These are phyloP conservation scores for Lathronympha strigana DNA, from an alignment of 2,888 invertebrate genomes.

Conservation along the genomic window DNA sequence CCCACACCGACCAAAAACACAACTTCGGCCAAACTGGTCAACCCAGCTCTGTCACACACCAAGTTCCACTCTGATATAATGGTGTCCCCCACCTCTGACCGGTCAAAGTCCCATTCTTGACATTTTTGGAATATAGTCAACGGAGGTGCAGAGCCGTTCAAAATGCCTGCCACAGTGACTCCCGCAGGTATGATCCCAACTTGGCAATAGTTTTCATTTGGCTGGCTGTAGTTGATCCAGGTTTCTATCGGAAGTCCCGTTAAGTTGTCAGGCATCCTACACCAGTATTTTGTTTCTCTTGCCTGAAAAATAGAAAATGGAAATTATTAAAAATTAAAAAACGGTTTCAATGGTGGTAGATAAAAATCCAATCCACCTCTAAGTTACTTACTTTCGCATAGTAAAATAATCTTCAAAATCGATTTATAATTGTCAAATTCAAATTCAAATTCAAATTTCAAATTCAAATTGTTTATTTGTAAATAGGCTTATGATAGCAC, in stretches of 20 bases:
- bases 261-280: constrained; percentile 85
- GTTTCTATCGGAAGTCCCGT: constrained; percentile 77
- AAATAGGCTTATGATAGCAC: no score
- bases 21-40: constrained; percentile 90
- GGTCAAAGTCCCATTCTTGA: constrained; percentile 85
- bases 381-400: no score
- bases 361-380: no score
- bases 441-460: no score
- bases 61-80: constrained; percentile 91
- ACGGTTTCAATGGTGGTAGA: no score
- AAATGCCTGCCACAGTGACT: constrained; percentile 67
- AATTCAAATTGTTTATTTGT: no score
- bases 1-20: constrained; percentile 91
- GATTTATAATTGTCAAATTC: no score
- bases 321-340: not conserved
- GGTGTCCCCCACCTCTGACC: constrained; percentile 84
- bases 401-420: no score
- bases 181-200: constrained; percentile 75
- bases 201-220: constrained; percentile 81
- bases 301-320: constrained; percentile 71
- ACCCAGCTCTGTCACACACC: constrained; percentile 88
- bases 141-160: constrained; percentile 69
- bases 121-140: constrained; percentile 78
- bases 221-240: constrained; percentile 89
- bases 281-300: constrained; percentile 88